phyloP scores from a whole-genome alignment of 2,888 invertebrate genomes.

The Macroteleia sp. region DNA sequence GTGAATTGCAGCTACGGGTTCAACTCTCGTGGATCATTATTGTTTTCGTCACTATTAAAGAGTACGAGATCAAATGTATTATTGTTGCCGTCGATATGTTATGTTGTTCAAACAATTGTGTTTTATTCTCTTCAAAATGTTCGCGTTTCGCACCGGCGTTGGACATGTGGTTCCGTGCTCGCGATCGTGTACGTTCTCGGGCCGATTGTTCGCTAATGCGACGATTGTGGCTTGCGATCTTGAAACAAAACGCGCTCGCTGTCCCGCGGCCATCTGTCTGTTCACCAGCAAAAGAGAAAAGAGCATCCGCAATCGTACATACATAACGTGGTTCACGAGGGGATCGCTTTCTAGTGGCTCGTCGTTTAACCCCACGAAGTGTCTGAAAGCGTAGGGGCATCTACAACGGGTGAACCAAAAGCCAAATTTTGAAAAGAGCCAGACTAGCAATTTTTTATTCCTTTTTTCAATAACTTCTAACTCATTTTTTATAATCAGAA shows the following conservation, averaged over 20 bases:
- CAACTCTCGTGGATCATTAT: conserved; percentile 37
- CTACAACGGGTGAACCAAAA: conserved; percentile 53
- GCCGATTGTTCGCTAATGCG: conserved; percentile 81
- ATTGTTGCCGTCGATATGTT: conserved; percentile 57
- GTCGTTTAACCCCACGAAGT: conserved; percentile 81
- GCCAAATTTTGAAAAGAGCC: neutral
- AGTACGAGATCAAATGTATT: conserved; percentile 61
- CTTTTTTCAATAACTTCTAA: no score
- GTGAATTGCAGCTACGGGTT: conserved; percentile 42
- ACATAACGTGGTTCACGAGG: conserved; percentile 64
- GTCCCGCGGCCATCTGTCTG: conserved; percentile 78
- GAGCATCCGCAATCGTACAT: conserved; percentile 79
- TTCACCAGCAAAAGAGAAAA: conserved; percentile 69
- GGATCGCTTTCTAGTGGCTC: conserved; percentile 82
- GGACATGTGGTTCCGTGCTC: conserved; percentile 78
- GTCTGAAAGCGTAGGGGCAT: conserved; percentile 56
- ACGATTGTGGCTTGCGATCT: conserved; percentile 81
- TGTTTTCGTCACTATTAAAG: conserved; percentile 60
- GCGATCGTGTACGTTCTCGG: conserved; percentile 68
- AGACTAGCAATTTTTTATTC: no score
- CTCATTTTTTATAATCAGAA: no score
- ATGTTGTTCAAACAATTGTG: conserved; percentile 17
- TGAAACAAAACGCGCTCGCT: conserved; percentile 80
- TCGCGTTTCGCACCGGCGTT: conserved; percentile 44
- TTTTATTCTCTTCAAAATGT: neutral